Evolutionary conservation across 2,113 vertebrate species (phyloP), one percentile per base, ranked within the genome.

Genomic region (Corydoras maculifer): DNA sequence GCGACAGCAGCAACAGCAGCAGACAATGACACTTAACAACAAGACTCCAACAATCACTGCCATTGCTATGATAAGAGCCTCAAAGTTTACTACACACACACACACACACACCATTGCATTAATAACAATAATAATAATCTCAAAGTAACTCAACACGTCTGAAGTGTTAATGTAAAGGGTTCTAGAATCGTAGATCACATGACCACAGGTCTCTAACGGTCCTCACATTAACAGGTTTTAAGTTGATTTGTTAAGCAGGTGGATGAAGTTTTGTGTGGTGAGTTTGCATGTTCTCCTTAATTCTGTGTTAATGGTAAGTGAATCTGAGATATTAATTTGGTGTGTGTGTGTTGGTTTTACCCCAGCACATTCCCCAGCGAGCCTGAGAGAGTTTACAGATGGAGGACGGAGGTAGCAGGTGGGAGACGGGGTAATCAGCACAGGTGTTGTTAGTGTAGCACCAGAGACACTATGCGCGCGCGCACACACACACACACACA

Each of bases 301-400:
- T 25, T 25, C 18, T 25, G 18, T 25, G 18, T 25, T 25, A 25
- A 25, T 25, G 18, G 18, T 25, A 25, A 25, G 18, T 25, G 18
- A 25, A 25, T 25, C 18, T 25, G 18, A 25, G 18, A 25, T 25
- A 25, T 25, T 25, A 25, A 25, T 25, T 25, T 25, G 18, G 1
- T 9, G 43, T 49, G 48, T 65, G 51, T 66, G 53, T 67, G 30
- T 67, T 15, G 50, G 15, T 65, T 30, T 67, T 83, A 95, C 93
- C 67, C 91, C 91, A 95, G 72, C 93, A 95, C 72, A 92, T 83
- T 7, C 90, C 93, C 93, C 93, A 95, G n/a, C 88, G 90, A 64
- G 92, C 90, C 70, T 90, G 43, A 51, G 88, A 84, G 66, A 94
- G 77, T 18, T 77, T 72, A 80, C 93, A 95, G 3, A 92, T 3